phyloP scores from a whole-genome alignment of 2,113 vertebrate species.

The Sus scrofa region T2T-Sscrofa CM000817.6:154593501-154594000 shows the following conservation, averaged over 20 bases:
- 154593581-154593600: not conserved
- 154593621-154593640: not conserved
- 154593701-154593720: not conserved
- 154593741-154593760: not conserved
- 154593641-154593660: not conserved
- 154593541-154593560: not conserved
- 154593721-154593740: not conserved
- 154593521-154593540: not conserved
- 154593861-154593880: too few species aligned
- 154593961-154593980: too few species aligned
- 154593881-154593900: too few species aligned
- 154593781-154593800: too few species aligned
- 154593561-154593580: not conserved
- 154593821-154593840: too few species aligned
- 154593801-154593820: too few species aligned
- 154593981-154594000: too few species aligned
- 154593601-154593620: not conserved
- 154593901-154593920: too few species aligned
- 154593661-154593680: not conserved
- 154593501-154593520: constrained; percentile 13
- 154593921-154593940: too few species aligned
- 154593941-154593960: too few species aligned
- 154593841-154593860: too few species aligned
- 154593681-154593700: not conserved
- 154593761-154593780: too few species aligned